Evolutionary conservation across 2,888 invertebrate species (phyloP).

Genomic region (Diarsia rubi): DNA sequence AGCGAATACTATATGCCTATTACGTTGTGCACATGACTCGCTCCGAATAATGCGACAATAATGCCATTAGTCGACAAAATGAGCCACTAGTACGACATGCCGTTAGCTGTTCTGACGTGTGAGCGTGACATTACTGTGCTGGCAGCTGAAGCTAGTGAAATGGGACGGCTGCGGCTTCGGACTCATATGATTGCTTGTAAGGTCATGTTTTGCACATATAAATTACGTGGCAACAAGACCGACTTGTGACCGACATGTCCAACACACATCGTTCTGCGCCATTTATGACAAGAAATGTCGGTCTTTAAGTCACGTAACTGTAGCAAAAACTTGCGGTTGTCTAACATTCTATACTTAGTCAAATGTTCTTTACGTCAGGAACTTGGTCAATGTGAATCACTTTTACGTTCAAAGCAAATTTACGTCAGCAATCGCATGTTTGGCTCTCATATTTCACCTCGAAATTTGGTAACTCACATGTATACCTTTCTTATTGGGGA

Average conservation of each 20-base stretch:
- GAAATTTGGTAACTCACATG: conserved; percentile 62
- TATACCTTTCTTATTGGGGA: conserved; percentile 41
- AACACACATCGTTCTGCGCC: conserved; percentile 53
- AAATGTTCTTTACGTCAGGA: conserved; percentile 72
- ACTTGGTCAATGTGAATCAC: conserved; percentile 67
- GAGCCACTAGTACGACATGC: conserved; percentile 60
- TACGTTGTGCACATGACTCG: conserved; percentile 69
- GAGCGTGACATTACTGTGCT: conserved; percentile 62
- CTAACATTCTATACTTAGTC: conserved; percentile 50
- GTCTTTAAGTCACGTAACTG: conserved; percentile 40
- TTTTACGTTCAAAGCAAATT: conserved; percentile 68
- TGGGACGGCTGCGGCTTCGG: conserved; percentile 40
- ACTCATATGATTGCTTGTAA: conserved; percentile 49
- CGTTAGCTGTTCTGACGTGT: conserved; percentile 64
- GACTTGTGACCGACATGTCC: conserved; percentile 28
- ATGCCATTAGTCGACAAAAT: conserved; percentile 68
- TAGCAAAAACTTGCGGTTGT: conserved; percentile 45
- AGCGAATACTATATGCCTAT: conserved; percentile 63
- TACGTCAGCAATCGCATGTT: conserved; percentile 72
- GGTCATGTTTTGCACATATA: conserved; percentile 57
- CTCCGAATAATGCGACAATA: conserved; percentile 73
- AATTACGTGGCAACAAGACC: conserved; percentile 44
- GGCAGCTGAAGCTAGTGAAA: conserved; percentile 46
- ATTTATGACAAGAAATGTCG: conserved; percentile 57
- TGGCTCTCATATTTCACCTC: conserved; percentile 60